Conservation (phyloP, 2,797 vertebrate genomes). For the Pseudochromis fuscus region DNA sequence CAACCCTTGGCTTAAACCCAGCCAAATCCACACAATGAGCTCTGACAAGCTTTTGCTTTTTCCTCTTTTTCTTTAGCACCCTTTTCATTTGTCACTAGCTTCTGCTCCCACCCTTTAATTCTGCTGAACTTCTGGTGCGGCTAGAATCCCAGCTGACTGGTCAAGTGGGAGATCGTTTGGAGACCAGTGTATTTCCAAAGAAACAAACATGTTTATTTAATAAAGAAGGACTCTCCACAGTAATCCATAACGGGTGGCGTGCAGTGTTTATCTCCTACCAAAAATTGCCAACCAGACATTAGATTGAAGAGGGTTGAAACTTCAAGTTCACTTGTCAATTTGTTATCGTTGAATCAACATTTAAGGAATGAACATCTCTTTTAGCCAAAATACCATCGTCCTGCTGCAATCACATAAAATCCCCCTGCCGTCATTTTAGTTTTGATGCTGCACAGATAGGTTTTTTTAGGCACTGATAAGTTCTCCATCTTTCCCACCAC, state of each 20-base stretch:
- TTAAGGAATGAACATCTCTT: slow-evolving; percentile 40
- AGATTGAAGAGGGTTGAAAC: slow-evolving; percentile 29
- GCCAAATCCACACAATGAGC: slow-evolving; percentile 64
- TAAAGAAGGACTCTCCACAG: slow-evolving; percentile 29
- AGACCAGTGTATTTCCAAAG: slow-evolving; percentile 18
- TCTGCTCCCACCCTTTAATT: slow-evolving; percentile 42
- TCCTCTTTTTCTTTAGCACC: slow-evolving; percentile 35
- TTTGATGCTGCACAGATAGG: slow-evolving; percentile 33
- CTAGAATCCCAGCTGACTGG: slow-evolving; percentile 20
- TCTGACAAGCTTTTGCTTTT: slow-evolving; percentile 65
- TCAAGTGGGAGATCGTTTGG: slow-evolving; percentile 16
- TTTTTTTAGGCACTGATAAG: slow-evolving; percentile 15
- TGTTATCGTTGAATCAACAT: slow-evolving; percentile 61
- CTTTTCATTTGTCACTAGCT: slow-evolving; percentile 15
- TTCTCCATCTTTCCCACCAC: neutral
- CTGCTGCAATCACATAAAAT: slow-evolving; percentile 35
- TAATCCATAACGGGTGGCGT: slow-evolving; percentile 14
- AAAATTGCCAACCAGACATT: slow-evolving; percentile 23
- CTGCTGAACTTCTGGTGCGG: slow-evolving; percentile 38
- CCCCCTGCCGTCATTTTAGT: slow-evolving; percentile 18
- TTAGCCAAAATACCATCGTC: slow-evolving; percentile 49
- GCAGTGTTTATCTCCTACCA: slow-evolving; percentile 30
- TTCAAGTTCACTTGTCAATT: slow-evolving; percentile 20
- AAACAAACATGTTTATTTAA: slow-evolving; percentile 49
- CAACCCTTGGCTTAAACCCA: slow-evolving; percentile 64